Base-by-base conservation (phyloP, 1,140 invertebrate species). In the Drosophila micromelanica region DNA sequence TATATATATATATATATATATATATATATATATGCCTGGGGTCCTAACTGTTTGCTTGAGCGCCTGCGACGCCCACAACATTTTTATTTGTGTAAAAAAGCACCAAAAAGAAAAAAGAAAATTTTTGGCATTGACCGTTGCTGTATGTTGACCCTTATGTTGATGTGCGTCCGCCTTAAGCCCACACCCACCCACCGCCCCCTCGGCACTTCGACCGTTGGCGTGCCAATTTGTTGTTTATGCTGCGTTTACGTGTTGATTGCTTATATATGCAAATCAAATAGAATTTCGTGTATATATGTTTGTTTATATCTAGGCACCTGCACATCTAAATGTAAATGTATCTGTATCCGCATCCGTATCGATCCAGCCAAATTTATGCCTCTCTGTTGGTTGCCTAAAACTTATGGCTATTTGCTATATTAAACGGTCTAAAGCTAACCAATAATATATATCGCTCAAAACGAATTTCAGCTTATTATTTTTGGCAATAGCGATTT, bases 201-300 rank as follows among this genome's bases (percentile, higher is more conserved):
- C 45, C 52, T 5, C 7, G 13, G n/a, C 6, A 15, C 17, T 8
- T 3, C n/a, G 20, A 15, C 38, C 23, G 43, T 38, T 57, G 55
- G 57, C 65, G 52, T 73, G 78, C 30, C 82, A 82, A 87, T 87
- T 87, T 82, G 84, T 82, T 87, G 82, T 87, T 87, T 89, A 82
- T 87, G 78, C 72, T 72, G 54, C 80, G 73, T 78, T 73, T 73
- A 87, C 84, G 84, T 89, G 82, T 87, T 81, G 75, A 87, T 87
- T 82, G 76, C 67, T 68, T 82, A 82, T 87, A 87, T 87, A 86
- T 86, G 75, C 82, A 87, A 87, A 85, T 81, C 57, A 8, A 46
- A 55, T 51, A 61, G 32, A 49, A 61, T 61, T 60, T 56, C 32
- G 27, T 38, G 15, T 12, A 15, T 38, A 70, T 56, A 8, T 35